Base-by-base conservation (phyloP, 2,113 vertebrate genomes). In the Nibea coibor region DNA sequence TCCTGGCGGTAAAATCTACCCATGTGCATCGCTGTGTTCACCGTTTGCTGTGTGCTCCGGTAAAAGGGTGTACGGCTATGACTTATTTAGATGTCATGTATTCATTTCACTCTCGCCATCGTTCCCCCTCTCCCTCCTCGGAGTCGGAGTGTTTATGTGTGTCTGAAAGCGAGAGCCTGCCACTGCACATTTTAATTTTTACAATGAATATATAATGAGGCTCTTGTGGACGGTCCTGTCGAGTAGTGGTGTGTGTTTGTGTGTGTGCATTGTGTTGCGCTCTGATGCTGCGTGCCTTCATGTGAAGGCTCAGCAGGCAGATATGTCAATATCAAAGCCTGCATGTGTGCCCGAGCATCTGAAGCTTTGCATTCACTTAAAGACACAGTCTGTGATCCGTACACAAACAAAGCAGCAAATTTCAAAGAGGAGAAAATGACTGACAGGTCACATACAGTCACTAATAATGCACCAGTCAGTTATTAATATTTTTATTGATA, bases 121-220 rank as follows among this genome's bases (percentile, higher is more conserved):
- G 31, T 50, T 61, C 48, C 42, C 68, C 22, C 72, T 68, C 45
- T 64, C 31, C 50, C 48, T 22, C 16, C 45, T 53, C 50, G 20
- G 54, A 73, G 19, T 35, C 11, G 17, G 6, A 54, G 56, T 53
- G 39, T 69, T 39, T 78, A 56, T 69, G 57, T 77, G 42, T 61
- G 72, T 66, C 6, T 70, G 75, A 73, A 54, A 70, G 47, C 47
- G 62, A 62, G 79, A 22, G 66, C 26, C 75, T 74, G 64, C 81
- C 83, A 79, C 64, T 53, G 82, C 62, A 26, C 65, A 47, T 83
- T 88, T 89, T 71, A 82, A 87, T 89, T 92, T 91, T 84, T 69
- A 72, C 85, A 73, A 73, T 88, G 78, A 88, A 91, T 91, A 78
- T 76, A 43, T 85, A 86, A 89, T 85, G 87, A 86, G 86, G 81